Evolutionary conservation across 2,113 vertebrate genomes (phyloP).

Genomic region (Indicator indicator): DNA sequence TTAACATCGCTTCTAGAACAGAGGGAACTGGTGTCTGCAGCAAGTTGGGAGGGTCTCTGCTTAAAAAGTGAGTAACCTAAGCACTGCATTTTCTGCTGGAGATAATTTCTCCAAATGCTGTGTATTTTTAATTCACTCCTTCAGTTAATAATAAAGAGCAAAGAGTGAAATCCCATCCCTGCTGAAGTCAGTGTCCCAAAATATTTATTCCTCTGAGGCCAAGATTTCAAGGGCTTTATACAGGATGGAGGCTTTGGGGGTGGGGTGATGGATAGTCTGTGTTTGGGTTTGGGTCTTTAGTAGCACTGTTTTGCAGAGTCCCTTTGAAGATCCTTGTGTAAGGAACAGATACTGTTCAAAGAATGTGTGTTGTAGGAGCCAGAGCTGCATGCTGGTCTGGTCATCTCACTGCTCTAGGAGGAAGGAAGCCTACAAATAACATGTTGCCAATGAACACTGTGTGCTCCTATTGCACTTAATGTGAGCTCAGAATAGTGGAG

Average conservation of each 20-base stretch:
- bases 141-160: not conserved
- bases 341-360: not conserved
- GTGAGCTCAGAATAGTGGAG: not conserved
- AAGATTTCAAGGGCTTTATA: not conserved
- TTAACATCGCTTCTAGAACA: slow-evolving; percentile 30
- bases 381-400: not conserved
- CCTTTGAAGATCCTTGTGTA: not conserved
- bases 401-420: not conserved
- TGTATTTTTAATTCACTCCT: slow-evolving; percentile 6
- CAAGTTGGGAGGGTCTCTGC: not conserved
- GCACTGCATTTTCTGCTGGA: not conserved
- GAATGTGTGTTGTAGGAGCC: not conserved
- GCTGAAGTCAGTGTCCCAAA: not conserved
- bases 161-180: not conserved
- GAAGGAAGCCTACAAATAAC: not conserved
- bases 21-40: not conserved
- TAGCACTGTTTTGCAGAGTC: not conserved
- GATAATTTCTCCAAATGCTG: not conserved
- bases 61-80: not conserved
- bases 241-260: not conserved
- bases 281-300: not conserved
- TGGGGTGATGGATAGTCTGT: not conserved
- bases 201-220: not conserved
- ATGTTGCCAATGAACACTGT: not conserved
- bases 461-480: not conserved